A percentile compares a stretch with the other conserved stretches of the same genome.
Evolutionary conservation across 2,888 invertebrate genomes (phyloP).

Genomic region (Dioctria linearis): DNA sequence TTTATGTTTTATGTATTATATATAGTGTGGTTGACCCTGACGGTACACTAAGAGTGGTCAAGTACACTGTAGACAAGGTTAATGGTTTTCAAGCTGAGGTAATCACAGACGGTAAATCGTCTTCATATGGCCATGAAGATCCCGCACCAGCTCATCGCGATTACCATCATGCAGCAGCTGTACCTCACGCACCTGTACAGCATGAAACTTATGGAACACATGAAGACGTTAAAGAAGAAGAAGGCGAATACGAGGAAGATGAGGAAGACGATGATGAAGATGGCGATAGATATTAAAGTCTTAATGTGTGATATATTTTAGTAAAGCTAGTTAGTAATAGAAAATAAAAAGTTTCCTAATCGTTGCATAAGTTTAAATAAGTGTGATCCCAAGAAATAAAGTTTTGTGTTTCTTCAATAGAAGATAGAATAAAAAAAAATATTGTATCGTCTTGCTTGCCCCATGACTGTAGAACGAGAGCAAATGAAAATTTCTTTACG

Average conservation of each 20-base stretch:
- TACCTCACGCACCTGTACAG: background rate
- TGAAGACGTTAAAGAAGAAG: conserved; percentile 31
- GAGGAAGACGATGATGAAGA: conserved; percentile 38
- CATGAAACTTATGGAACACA: conserved; percentile 34
- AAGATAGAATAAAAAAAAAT: too few species aligned
- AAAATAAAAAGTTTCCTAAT: conserved; percentile 14
- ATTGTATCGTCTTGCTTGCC: too few species aligned
- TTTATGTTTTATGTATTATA: conserved; percentile 6
- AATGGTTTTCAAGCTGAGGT: conserved; percentile 80
- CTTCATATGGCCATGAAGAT: conserved; percentile 64
- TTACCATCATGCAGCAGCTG: background rate
- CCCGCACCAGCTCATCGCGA: conserved; percentile 49
- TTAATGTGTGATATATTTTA: conserved; percentile 35
- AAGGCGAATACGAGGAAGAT: conserved; percentile 43
- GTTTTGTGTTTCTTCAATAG: background rate
- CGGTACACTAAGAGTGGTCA: conserved; percentile 80
- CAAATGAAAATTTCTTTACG: background rate
- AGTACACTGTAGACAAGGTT: conserved; percentile 81
- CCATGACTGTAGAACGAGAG: too few species aligned
- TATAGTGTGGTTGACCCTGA: conserved; percentile 80
- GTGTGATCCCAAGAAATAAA: conserved; percentile 21
- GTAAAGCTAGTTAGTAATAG: background rate
- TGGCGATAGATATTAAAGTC: conserved; percentile 8
- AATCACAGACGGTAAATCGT: conserved; percentile 67
- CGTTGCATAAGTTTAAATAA: conserved; percentile 45